Base-by-base conservation (phyloP, 1,140 invertebrate genomes). In the Nasonia vitripennis region DNA sequence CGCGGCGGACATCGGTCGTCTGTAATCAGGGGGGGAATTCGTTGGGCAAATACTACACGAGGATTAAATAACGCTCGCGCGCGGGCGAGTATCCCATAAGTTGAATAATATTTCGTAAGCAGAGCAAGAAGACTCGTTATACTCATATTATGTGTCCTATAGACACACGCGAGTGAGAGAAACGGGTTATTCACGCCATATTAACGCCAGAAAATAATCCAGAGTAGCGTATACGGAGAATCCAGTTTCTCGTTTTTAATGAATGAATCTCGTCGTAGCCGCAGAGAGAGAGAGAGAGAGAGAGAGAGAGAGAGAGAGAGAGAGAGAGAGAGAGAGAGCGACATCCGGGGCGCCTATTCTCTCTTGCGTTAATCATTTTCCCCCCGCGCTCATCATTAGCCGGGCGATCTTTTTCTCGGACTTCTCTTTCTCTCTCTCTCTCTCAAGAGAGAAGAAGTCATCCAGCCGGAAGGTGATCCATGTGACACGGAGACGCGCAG, bases 401-500 rank as follows among this genome's bases (percentile, higher is more conserved):
- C 17, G 55, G 27, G 17, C 67, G 31, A 70, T 55, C 45, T 37
- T 14, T 71, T 71, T 31, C 14, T 12, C 23, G n/a, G 62, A 27
- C 37, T 45, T 41, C 41, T n/a, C 14, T 74, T 74, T 81, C 68
- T 71, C 68, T 70, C 37, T 51, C 51, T 81, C 68, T 71, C 68
- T 70, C 37, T 51, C 51, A 83, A 84, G 87, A 87, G 86, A 84
- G 86, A 87, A 85, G 71, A 74, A 87, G 79, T 23, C 68, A 86
- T 78, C 83, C 82, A 86, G 5, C 62, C 78, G 85, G 51, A 86
- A 89, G 67, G 75, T 81, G 78, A 89, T 89, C 77, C 87, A 84
- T 83, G 74, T 89, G 88, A 89, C 88, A 85, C 77, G 45, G 77
- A 78, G 87, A 87, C 86, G 81, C 70, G 77, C 78, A 55, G 83